phyloP scores from a whole-genome alignment of 2,113 vertebrate species.

The Phrynosoma platyrhinos region DNA sequence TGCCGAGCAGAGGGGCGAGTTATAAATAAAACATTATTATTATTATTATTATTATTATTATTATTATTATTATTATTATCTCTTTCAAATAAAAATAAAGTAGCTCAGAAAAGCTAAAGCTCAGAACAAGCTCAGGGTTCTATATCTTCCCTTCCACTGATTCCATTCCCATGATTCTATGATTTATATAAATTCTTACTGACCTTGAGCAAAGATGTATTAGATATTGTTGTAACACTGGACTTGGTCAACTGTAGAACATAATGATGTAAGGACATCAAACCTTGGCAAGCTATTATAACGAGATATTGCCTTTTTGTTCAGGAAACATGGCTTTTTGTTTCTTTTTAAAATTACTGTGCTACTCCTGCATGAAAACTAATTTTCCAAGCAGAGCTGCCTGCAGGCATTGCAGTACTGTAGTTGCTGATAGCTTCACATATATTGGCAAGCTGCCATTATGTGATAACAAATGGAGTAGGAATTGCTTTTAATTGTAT shows the following conservation, averaged over 20 bases:
- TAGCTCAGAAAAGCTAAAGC: no score
- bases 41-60: no score
- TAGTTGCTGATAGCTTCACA: conserved; percentile 40
- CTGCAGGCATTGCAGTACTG: neutral
- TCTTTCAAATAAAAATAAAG: no score
- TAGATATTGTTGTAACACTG: conserved; percentile 17
- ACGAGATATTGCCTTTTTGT: conserved; percentile 25
- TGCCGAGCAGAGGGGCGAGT: no score
- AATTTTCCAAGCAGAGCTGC: conserved; percentile 45
- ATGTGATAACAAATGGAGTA: conserved; percentile 29
- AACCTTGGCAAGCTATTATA: conserved; percentile 31
- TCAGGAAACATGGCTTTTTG: conserved; percentile 38
- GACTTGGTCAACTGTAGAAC: neutral
- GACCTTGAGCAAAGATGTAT: conserved; percentile 17
- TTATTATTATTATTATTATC: no score
- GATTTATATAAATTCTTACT: conserved; percentile 5
- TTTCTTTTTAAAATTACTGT: conserved; percentile 51
- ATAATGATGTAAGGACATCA: conserved; percentile 1
- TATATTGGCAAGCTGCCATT: conserved; percentile 29
- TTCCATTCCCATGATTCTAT: neutral
- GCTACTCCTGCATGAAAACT: conserved; percentile 41
- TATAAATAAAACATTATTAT: no score
- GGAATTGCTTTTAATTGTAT: conserved; percentile 53
- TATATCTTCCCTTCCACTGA: neutral
- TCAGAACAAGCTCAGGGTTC: neutral